These are phyloP conservation scores for Theodoxus fluviatilis DNA, from an alignment of 2,888 invertebrate genomes.

Conservation along the genomic window DNA sequence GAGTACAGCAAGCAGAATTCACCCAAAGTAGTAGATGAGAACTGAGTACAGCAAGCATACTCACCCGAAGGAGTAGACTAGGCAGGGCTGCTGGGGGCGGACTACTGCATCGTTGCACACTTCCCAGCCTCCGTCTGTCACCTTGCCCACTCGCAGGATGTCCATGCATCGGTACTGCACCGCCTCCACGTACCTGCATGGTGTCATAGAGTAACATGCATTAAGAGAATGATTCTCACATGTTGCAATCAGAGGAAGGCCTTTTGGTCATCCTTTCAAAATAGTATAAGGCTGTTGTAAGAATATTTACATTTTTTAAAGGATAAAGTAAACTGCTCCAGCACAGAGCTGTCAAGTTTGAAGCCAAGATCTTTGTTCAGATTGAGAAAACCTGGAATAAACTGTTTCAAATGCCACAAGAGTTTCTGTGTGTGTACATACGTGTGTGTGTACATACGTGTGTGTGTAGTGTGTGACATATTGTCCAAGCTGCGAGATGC, in stretches of 20 bases:
- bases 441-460: no score
- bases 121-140: constrained; percentile 59
- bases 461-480: no score
- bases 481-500: no score
- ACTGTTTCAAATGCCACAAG: no score
- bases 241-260: neutral
- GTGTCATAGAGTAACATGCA: no score
- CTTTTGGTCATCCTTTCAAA: no score
- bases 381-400: no score
- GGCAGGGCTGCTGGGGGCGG: constrained; percentile 40
- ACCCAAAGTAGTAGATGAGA: neutral
- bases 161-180: constrained; percentile 43
- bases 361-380: neutral
- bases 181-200: constrained; percentile 46
- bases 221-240: neutral
- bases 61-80: constrained; percentile 59
- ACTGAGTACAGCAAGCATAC: neutral
- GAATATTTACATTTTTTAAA: no score
- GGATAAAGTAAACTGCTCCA: neutral
- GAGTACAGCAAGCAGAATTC: neutral
- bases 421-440: no score
- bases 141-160: constrained; percentile 43
- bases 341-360: neutral
- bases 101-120: constrained; percentile 48
- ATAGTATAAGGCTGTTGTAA: no score